Evolutionary conservation across 2,888 invertebrate species (phyloP), one percentile per base, ranked within the genome.

Genomic region (Hydriomena furcata): DNA sequence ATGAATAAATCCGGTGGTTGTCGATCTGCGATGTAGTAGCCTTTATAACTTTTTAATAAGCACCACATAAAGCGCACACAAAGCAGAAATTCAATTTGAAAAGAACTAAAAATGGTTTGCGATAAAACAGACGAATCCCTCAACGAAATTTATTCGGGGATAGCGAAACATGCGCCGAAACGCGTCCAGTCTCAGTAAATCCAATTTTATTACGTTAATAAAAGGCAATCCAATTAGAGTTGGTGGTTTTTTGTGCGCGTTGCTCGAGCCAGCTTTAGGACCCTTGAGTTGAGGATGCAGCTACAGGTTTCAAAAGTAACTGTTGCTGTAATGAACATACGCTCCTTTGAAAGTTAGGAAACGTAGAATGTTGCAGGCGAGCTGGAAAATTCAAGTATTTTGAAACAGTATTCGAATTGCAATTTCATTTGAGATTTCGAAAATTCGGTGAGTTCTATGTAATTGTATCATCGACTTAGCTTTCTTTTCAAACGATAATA

Each of bases 141-240:
- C 63, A 68, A 65, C 65, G 65, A 65, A 71, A 70, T 74, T 68
- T 72, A 68, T 72, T 71, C 63, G 71, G 71, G 74, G 70, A 73
- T 75, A 76, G 61, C 69, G 64, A 71, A 77, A 80, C 78, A 79
- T 79, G 65, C 68, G 66, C 58, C 63, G 68, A 68, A 75, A 74
- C 61, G 68, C 76, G 71, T 70, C 76, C 76, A 65, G 73, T 70
- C 69, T 73, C 76, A 76, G 77, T 80, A 79, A 84, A 84, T 83
- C 81, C 82, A 79, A 86, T 86, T 87, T 86, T 86, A 86, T 84
- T 79, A 83, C 82, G 79, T 82, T 84, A 86, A 86, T 86, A 88
- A 88, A 88, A 84, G 76, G 79, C 84, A 79, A 82, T 84, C 84
- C 88, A 88, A 88, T 88, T 87, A 88, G 84, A 82, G 74, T 71